Conservation (phyloP, 1,140 invertebrate genomes). For the Sitobion miscanthi region DNA sequence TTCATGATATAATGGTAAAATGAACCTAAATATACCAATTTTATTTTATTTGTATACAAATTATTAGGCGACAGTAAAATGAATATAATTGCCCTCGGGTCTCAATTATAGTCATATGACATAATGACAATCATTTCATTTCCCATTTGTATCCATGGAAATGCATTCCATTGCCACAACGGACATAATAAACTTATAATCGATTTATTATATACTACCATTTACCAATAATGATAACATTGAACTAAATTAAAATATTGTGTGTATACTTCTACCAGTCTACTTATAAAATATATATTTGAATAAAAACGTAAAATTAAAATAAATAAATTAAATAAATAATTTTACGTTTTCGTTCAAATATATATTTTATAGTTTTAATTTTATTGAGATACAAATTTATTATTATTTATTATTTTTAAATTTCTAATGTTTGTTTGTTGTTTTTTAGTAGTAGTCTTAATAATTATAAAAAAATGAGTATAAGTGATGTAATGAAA, state of each 20-base stretch:
- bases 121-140: conserved; percentile 10
- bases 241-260: neutral
- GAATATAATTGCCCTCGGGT: neutral
- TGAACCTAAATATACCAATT: neutral
- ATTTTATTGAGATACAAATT: neutral
- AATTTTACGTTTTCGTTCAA: no score
- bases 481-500: neutral
- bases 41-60: neutral
- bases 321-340: no score
- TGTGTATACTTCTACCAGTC: neutral
- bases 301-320: neutral
- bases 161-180: neutral
- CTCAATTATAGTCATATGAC: neutral
- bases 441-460: neutral
- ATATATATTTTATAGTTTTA: neutral
- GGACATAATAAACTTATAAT: neutral
- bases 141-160: conserved; percentile 28
- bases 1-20: neutral
- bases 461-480: neutral
- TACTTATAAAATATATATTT: neutral
- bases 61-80: neutral
- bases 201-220: neutral
- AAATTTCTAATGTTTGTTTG: neutral
- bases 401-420: neutral
- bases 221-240: neutral